Percentiles rank a stretch among this genome's conserved stretches.
These are phyloP conservation scores for Simalia tracyae DNA, from an alignment of 2,797 vertebrate species.

Conservation along the genomic window DNA sequence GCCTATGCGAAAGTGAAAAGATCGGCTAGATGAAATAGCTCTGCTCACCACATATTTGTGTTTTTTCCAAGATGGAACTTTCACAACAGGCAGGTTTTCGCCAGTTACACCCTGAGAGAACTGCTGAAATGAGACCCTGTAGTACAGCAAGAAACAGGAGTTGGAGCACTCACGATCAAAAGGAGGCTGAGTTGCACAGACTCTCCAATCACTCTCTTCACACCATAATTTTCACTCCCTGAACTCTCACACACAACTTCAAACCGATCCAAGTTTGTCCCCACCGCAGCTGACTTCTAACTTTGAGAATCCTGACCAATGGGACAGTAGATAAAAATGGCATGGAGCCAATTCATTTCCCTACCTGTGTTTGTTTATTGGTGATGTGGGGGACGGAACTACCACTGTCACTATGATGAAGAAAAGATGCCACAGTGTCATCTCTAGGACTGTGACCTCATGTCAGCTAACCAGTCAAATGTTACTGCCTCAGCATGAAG, in stretches of 20 bases:
- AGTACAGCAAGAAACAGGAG: not conserved
- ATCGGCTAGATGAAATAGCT: not conserved
- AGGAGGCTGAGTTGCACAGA: not conserved
- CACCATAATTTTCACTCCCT: not conserved
- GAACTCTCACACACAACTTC: not conserved
- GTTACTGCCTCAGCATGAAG: too few relatives aligned
- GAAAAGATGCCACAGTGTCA: too few relatives aligned
- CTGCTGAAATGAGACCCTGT: not conserved
- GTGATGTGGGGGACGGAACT: too few relatives aligned
- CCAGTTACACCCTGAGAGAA: not conserved
- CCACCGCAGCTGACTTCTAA: not conserved
- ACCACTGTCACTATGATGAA: too few relatives aligned
- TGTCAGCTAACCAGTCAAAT: too few relatives aligned
- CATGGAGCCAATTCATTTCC: too few relatives aligned
- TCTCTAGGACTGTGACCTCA: too few relatives aligned
- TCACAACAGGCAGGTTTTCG: not conserved
- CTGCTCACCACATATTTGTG: slow-evolving; percentile 50
- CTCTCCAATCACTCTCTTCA: not conserved
- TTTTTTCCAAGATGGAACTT: slow-evolving; percentile 41
- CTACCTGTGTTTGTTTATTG: too few relatives aligned
- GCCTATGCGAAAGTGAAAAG: not conserved
- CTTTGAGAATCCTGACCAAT: too few relatives aligned
- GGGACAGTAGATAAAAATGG: too few relatives aligned
- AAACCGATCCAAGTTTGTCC: not conserved
- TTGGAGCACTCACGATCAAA: not conserved